Evolutionary conservation across 2,113 vertebrate species (phyloP), one percentile per base, ranked within the genome.

Genomic region (Hyperoodon ampullatus): DNA sequence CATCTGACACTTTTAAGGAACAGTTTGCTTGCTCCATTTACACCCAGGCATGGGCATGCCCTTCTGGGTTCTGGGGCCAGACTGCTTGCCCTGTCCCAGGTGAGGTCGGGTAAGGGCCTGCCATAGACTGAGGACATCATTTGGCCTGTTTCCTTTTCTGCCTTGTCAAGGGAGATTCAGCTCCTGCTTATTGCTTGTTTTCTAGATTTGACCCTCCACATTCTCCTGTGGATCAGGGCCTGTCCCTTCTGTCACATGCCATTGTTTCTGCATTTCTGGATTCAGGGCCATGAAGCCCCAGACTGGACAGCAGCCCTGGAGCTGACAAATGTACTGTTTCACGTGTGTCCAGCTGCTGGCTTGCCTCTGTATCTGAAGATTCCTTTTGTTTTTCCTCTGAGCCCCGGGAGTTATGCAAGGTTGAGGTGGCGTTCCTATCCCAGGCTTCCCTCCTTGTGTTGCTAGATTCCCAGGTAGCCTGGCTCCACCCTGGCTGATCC

Each of bases 201-300:
- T 63, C 82, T 66, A 39, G 53, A 74, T 72, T 50, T 28, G 63
- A 83, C 13, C 24, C 42, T 85, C 28, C 11, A 39, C 30, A 23
- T 23, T 28, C 44, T 33, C 28, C 55, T 86, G 44, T 18, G 35
- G 39, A 11, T n/a, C 6, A 13, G 50, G 78, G 15, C 12, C 47
- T 35, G 35, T 35, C 24, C 16, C 28, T 35, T 71, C 60, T 58
- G 42, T 63, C 33, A 24, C 18, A 26, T 0, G 6, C 47, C 78
- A 16, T 39, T 44, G 39, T 85, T 91, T 65, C 71, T 85, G 35
- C 60, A 35, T 85, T 78, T 95, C 39, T 85, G 39, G 66, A 92
- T 60, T 89, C 85, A 75, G 88, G 61, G 12, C 66, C 85, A 75
- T 3, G 13, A 89, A 58, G 15, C 8, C 60, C 60, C 58, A 88